Evolutionary conservation across 2,113 vertebrate genomes (phyloP).

Genomic region (Toxotes jaculatrix): DNA sequence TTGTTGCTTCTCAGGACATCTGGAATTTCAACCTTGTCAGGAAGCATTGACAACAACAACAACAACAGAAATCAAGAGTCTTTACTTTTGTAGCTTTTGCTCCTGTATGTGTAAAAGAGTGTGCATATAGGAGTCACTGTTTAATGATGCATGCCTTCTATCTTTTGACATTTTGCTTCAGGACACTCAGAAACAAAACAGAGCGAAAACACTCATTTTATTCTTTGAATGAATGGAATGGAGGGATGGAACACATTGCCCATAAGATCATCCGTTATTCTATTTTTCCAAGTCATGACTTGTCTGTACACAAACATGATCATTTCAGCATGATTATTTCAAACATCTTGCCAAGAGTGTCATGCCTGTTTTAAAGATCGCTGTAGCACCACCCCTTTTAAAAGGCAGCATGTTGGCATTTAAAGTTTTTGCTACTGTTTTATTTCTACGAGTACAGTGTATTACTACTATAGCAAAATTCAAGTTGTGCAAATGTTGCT

Average conservation of each 20-base stretch:
- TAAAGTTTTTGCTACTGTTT: not conserved
- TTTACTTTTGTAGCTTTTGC: too few species aligned
- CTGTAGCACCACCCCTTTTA: too few species aligned
- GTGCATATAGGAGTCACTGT: too few species aligned
- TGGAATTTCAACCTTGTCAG: not conserved
- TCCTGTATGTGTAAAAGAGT: not conserved
- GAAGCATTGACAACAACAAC: too few species aligned
- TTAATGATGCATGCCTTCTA: too few species aligned
- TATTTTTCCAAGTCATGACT: not conserved
- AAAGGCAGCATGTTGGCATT: too few species aligned
- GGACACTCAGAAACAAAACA: not conserved
- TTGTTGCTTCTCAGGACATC: not conserved
- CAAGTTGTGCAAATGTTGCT: not conserved
- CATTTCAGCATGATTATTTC: not conserved
- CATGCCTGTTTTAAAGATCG: too few species aligned
- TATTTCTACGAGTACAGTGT: not conserved
- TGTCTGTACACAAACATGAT: not conserved
- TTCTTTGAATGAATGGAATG: not conserved
- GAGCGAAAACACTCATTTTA: not conserved
- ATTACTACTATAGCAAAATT: too few species aligned
- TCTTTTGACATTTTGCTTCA: too few species aligned
- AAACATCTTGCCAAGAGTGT: not conserved
- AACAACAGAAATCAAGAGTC: not conserved
- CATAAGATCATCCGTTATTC: too few species aligned
- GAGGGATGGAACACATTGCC: not conserved